Base-by-base conservation (phyloP, 2,113 vertebrate species). In the Engraulis encrasicolus region DNA sequence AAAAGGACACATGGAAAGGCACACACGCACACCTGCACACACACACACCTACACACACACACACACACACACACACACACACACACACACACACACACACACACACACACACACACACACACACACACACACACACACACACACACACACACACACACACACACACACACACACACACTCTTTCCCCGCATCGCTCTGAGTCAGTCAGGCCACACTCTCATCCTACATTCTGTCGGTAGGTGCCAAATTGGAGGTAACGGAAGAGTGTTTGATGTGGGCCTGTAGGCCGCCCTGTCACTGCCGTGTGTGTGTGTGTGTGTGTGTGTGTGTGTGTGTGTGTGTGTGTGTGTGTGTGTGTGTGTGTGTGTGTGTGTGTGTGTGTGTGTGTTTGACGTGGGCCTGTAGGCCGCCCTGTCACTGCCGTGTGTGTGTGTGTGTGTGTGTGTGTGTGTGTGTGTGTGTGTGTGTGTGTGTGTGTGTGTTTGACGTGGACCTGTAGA, bases 221-320 rank as follows among this genome's bases (percentile, higher is more conserved):
- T 81, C 82, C 85, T 40, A 93, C 88, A 93, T 94, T 93, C 94
- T 88, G 87, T 88, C 78, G 88, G 87, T 91, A 78, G 50, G 85
- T 89, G 93, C 91, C 91, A 95, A 94, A 94, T 91, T 50, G 90
- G 91, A 86, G 74, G 15, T 82, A 88, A 85, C 84, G 91, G 93
- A 93, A 93, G 89, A 82, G 12, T 20, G 92, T 92, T 93, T 95
- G 92, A 94, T 92, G 92, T 92, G 92, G 80, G n/a, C 79, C 45
- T n/a, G 85, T 83, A 78, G 66, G 82, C 80, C 85, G 58, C 83
- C 86, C 58, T 89, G n/a, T n/a, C n/a, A n/a, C n/a, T n/a, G n/a
- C n/a, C n/a, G n/a, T n/a, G n/a, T n/a, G n/a, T n/a, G n/a, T n/a
- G n/a, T n/a, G n/a, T n/a, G n/a, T n/a, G n/a, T n/a, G n/a, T n/a